Evolutionary conservation across 37 sponge, comb jelly and placozoan species (phyloP).

Genomic region (Haliclona indistincta): DNA sequence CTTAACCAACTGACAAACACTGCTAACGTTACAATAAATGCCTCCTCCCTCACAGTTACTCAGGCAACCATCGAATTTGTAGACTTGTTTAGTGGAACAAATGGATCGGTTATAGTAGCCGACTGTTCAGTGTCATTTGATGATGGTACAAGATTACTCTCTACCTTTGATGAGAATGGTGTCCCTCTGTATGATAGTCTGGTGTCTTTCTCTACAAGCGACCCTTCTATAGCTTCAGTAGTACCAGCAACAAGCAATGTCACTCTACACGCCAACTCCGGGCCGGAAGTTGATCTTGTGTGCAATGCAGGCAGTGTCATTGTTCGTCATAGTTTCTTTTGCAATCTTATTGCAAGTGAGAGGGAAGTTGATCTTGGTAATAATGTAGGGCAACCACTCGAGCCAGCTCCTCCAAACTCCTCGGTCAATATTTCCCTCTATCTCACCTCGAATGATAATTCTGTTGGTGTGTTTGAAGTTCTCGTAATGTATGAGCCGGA

Average conservation of each 20-base stretch:
- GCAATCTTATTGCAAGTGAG: conserved; percentile 22
- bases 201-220: conserved; percentile 28
- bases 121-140: conserved; percentile 31
- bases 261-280: no score
- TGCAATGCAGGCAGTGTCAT: no score
- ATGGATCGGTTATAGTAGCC: neutral
- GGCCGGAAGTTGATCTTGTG: no score
- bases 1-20: neutral
- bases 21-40: neutral
- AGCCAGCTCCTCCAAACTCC: neutral
- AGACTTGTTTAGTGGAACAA: neutral
- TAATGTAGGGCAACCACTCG: conserved; percentile 4
- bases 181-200: conserved; percentile 34
- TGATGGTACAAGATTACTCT: conserved; percentile 14
- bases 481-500: conserved; percentile 6
- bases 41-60: neutral
- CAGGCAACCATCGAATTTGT: neutral
- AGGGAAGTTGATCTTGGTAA: conserved; percentile 55
- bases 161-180: conserved; percentile 27
- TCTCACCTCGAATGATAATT: conserved; percentile 11
- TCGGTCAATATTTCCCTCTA: conserved; percentile 30
- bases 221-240: conserved; percentile 3
- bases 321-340: neutral
- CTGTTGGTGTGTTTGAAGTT: conserved; percentile 50
- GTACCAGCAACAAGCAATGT: conserved; percentile 7